These are phyloP conservation scores for Acanthosoma haemorrhoidale DNA, from an alignment of 2,888 invertebrate genomes.

Conservation along the genomic window DNA sequence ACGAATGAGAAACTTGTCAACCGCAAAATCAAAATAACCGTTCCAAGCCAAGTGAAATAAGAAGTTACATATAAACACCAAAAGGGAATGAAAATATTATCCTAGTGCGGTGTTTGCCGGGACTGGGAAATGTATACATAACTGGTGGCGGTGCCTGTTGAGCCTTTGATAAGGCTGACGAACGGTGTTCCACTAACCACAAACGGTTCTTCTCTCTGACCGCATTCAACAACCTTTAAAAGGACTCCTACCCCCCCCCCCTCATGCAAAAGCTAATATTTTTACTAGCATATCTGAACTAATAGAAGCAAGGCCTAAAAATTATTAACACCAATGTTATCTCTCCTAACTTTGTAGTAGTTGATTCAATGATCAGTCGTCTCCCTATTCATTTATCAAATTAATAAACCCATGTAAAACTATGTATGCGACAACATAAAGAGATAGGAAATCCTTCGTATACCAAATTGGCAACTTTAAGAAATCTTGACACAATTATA, in stretches of 20 bases:
- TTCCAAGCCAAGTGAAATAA: background rate
- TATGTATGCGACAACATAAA: too few relatives aligned
- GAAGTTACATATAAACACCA: background rate
- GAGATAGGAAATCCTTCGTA: too few relatives aligned
- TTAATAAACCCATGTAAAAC: too few relatives aligned
- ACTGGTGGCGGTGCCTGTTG: slow-evolving; percentile 6
- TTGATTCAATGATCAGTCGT: too few relatives aligned
- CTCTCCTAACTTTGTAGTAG: too few relatives aligned
- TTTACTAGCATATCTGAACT: background rate
- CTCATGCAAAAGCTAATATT: slow-evolving; percentile 11
- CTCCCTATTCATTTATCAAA: too few relatives aligned
- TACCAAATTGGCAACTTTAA: too few relatives aligned
- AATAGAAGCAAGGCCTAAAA: background rate
- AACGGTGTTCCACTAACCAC: background rate
- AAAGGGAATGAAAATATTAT: background rate
- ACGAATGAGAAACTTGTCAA: too few relatives aligned
- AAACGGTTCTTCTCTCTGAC: background rate
- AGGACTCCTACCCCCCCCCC: background rate
- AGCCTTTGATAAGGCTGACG: slow-evolving; percentile 10
- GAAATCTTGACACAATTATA: too few relatives aligned
- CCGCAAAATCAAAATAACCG: too few relatives aligned
- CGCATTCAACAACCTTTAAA: slow-evolving; percentile 2
- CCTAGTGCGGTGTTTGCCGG: background rate
- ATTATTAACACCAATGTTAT: too few relatives aligned
- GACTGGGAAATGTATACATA: background rate